Evolutionary conservation across 64 coral and sea anemone genomes (phyloP), one percentile per base, ranked within the genome.

Genomic region (Montipora sp.): DNA sequence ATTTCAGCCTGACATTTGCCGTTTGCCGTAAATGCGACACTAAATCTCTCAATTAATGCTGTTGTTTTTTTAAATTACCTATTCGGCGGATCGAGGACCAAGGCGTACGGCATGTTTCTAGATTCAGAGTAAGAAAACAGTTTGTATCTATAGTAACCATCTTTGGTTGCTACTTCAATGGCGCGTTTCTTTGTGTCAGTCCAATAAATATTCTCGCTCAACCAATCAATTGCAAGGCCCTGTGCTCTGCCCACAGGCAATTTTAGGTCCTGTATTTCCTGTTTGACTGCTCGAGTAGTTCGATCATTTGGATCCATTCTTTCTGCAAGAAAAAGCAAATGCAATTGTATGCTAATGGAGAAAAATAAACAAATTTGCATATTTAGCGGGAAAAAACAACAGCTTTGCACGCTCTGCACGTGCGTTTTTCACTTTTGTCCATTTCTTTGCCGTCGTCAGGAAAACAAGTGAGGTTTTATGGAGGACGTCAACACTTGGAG

Each of bases 181-280:
- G 80, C 91, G 13, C 67, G 76, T 49, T 87, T 79, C n/a, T 60
- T 88, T 13, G 75, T 24, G 15, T 93, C 91, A 19, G 84, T 93
- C 82, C 82, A 93, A 24, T 83, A 93, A 51, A 93, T 93, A 47
- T 93, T 93, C 8, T 75, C 75, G n/a, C 83, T 86, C 59, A 93
- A 73, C 91, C 91, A 93, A 75, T 93, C 91, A 10, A 93, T 49
- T 24, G 91, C 91, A 4, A 93, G 11, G 16, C 83, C 91, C 21
- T 88, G 59, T 3, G 84, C 91, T 36, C 71, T n/a, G 3, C 75
- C 83, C 44, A 88, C 73, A 16, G 91, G 57, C 20, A 93, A 51
- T 14, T 73, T 16, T 13, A 93, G 48, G 48, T 87, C 69, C 47
- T 93, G 91, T 60, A 93, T 79, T 92, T 85, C 82, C 82, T 85